phyloP scores from a whole-genome alignment of 2,797 vertebrate species.

The Chelmon rostratus region DNA sequence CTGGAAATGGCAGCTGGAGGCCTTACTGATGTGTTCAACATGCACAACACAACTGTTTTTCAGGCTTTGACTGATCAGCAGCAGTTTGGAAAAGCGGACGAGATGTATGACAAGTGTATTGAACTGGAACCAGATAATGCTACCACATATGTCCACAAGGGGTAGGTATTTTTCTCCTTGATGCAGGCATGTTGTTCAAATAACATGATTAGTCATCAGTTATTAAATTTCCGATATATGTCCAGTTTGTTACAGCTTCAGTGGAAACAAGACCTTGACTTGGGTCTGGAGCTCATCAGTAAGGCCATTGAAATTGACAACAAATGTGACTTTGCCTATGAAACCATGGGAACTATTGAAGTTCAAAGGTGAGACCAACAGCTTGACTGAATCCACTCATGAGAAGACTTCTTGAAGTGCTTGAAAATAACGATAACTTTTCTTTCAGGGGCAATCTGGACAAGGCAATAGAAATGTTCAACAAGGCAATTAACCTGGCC shows the following conservation, averaged over 20 bases:
- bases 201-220: background rate
- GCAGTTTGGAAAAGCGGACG: conserved; percentile 98
- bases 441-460: conserved; percentile 95
- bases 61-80: conserved; percentile 99
- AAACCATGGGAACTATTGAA: conserved; percentile 99
- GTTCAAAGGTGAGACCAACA: conserved; percentile 92
- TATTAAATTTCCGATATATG: conserved; percentile 39
- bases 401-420: background rate
- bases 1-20: background rate
- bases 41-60: conserved; percentile 45
- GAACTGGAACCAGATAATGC: conserved; percentile 98
- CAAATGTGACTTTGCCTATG: conserved; percentile 99
- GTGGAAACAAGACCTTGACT: conserved; percentile 98
- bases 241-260: conserved; percentile 97
- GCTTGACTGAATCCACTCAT: background rate
- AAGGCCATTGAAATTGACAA: conserved; percentile 99
- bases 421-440: conserved; percentile 33
- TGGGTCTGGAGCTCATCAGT: conserved; percentile 97
- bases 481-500: conserved; percentile 99
- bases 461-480: conserved; percentile 99
- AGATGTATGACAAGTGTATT: conserved; percentile 99
- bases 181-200: background rate
- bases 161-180: conserved; percentile 82
- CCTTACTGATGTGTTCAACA: background rate
- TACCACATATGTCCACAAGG: conserved; percentile 99